phyloP scores from a whole-genome alignment of 2,113 vertebrate genomes.

The Todiramphus saurophagus region DNA sequence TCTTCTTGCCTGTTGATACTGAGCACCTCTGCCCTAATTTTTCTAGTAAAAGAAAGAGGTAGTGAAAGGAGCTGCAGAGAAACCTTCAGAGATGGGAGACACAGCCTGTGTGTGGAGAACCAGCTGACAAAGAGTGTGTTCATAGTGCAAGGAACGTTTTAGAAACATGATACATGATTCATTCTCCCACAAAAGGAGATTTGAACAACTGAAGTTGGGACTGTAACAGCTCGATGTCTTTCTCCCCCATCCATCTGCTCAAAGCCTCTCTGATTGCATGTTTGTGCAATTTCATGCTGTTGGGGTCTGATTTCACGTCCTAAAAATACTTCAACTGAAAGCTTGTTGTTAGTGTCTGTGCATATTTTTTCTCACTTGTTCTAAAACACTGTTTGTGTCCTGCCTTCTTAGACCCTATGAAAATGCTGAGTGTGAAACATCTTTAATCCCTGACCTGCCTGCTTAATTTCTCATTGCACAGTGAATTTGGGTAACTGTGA shows the following conservation, averaged over 20 bases:
- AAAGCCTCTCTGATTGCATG: slow-evolving; percentile 55
- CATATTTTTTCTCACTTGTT: slow-evolving; percentile 60
- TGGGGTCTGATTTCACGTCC: slow-evolving; percentile 63
- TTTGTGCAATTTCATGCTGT: slow-evolving; percentile 64
- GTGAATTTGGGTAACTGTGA: background rate
- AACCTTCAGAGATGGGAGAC: background rate
- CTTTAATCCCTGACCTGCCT: slow-evolving; percentile 7
- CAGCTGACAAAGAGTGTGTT: slow-evolving; percentile 2
- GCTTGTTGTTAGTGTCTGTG: slow-evolving; percentile 56
- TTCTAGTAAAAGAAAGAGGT: background rate
- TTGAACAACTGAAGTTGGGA: slow-evolving; percentile 59
- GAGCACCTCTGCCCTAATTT: background rate
- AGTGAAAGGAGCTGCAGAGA: background rate
- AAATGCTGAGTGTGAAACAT: slow-evolving; percentile 50
- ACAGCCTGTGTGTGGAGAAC: background rate
- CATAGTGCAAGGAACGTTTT: slow-evolving; percentile 21
- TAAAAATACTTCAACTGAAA: slow-evolving; percentile 63
- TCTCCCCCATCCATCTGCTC: slow-evolving; percentile 67
- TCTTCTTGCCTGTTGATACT: background rate
- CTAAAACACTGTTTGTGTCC: slow-evolving; percentile 45
- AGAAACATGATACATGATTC: slow-evolving; percentile 44
- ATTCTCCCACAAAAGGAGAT: slow-evolving; percentile 55
- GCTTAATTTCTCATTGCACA: background rate
- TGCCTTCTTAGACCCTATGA: slow-evolving; percentile 23
- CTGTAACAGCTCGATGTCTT: slow-evolving; percentile 58